Evolutionary conservation across 2,888 invertebrate genomes (phyloP).

Genomic region (Pristionchus arcanus): DNA sequence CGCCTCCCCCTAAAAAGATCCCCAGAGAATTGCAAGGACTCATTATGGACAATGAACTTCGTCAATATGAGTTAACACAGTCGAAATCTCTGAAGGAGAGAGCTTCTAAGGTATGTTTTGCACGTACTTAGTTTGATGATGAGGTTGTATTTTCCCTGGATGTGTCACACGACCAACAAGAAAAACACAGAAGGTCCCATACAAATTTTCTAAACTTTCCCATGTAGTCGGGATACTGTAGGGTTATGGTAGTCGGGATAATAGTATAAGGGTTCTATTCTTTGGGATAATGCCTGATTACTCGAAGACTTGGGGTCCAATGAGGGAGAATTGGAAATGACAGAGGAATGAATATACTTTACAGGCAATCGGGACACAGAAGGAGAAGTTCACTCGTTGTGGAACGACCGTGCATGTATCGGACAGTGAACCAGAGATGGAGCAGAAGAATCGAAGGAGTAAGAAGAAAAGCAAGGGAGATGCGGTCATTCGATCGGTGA

Average conservation of each 20-base stretch:
- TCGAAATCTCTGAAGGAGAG: not conserved
- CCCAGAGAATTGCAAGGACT: not conserved
- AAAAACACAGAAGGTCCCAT: no score
- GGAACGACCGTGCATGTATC: not conserved
- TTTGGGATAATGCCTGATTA: no score
- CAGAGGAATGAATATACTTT: no score
- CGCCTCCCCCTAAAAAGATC: not conserved
- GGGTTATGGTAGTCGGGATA: no score
- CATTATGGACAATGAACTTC: constrained; percentile 6
- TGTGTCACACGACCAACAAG: no score
- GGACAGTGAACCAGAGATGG: not conserved
- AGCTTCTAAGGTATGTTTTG: not conserved
- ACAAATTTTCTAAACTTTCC: no score
- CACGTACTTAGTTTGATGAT: not conserved
- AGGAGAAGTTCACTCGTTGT: not conserved
- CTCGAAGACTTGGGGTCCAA: no score
- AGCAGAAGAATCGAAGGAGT: not conserved
- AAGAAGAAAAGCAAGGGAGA: not conserved
- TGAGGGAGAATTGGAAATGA: not conserved
- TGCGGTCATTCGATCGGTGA: not conserved
- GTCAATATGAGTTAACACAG: not conserved
- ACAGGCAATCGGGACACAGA: not conserved
- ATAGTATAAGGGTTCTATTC: no score
- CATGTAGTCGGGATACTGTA: no score
- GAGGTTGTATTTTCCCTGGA: no score